These are phyloP conservation scores for Drosophila baimaii DNA, from an alignment of 1,140 invertebrate species.

Conservation along the genomic window DNA sequence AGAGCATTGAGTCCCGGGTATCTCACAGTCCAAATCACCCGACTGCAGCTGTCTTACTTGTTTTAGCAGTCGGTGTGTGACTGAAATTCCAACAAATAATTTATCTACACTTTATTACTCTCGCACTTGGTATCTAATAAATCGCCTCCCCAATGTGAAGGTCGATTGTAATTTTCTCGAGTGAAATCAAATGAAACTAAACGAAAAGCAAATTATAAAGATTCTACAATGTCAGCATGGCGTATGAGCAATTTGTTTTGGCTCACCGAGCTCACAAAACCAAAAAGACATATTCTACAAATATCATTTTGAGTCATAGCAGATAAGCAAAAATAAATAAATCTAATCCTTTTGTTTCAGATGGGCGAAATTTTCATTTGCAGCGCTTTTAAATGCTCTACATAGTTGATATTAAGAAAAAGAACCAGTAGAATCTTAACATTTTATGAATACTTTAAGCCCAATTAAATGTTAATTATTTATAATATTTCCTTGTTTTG, in stretches of 20 bases:
- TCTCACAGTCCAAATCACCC: neutral
- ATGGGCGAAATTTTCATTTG: neutral
- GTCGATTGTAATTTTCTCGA: constrained; percentile 34
- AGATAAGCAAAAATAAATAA: constrained; percentile 36
- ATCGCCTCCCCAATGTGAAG: constrained; percentile 37
- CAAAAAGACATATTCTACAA: constrained; percentile 26
- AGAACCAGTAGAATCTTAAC: too few species aligned
- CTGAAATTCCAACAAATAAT: constrained; percentile 40
- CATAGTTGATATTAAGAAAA: neutral
- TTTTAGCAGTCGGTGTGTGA: neutral
- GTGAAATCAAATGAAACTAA: constrained; percentile 55
- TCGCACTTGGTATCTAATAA: constrained; percentile 42
- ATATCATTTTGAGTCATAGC: constrained; percentile 53
- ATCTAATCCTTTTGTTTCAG: constrained; percentile 17
- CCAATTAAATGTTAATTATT: neutral
- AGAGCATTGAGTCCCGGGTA: neutral
- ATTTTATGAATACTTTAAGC: neutral
- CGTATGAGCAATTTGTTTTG: constrained; percentile 63
- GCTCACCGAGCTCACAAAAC: constrained; percentile 9
- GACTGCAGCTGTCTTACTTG: too few species aligned
- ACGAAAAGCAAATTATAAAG: constrained; percentile 38
- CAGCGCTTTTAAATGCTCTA: constrained; percentile 9
- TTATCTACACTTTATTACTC: constrained; percentile 36
- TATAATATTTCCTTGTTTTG: too few species aligned
- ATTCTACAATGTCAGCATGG: constrained; percentile 55